Evolutionary conservation across 2,888 invertebrate species (phyloP).

Genomic region (Pseudeuparius sepicola): DNA sequence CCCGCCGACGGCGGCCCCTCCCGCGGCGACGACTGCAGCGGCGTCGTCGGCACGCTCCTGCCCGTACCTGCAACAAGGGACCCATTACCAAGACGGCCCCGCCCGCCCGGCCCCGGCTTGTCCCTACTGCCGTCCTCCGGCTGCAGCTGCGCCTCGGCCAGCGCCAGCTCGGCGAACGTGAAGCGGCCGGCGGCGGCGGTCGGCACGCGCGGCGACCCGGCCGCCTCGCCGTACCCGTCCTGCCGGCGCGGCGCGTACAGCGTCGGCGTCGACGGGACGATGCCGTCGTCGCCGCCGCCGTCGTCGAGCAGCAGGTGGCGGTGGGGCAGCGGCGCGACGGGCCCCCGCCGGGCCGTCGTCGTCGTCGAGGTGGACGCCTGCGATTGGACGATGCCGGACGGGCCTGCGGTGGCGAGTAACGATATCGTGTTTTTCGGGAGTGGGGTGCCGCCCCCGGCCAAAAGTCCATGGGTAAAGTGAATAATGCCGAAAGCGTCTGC

Average conservation of each 20-base stretch:
- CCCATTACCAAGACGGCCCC: slow-evolving; percentile 6
- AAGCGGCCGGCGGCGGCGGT: slow-evolving; percentile 50
- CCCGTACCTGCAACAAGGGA: slow-evolving; percentile 44
- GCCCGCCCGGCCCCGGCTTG: too few relatives aligned
- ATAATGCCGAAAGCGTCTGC: too few relatives aligned
- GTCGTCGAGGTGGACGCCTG: slow-evolving; percentile 34
- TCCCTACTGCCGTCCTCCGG: too few relatives aligned
- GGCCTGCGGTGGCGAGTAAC: too few relatives aligned
- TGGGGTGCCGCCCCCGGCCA: too few relatives aligned
- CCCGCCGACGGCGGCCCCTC: slow-evolving; percentile 34
- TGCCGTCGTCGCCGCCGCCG: slow-evolving; percentile 60
- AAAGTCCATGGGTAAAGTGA: too few relatives aligned
- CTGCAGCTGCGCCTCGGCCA: too few relatives aligned
- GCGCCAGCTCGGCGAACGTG: slow-evolving; percentile 49
- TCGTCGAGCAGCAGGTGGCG: slow-evolving; percentile 39
- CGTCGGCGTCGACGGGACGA: slow-evolving; percentile 85
- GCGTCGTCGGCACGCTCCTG: slow-evolving; percentile 58
- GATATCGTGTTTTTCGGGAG: too few relatives aligned
- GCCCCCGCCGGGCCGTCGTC: slow-evolving; percentile 34
- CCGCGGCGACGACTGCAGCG: slow-evolving; percentile 53
- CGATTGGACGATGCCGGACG: slow-evolving; percentile 32
- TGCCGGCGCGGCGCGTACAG: slow-evolving; percentile 70
- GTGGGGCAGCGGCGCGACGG: slow-evolving; percentile 41
- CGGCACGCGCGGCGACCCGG: slow-evolving; percentile 78
- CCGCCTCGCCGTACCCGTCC: slow-evolving; percentile 85